Evolutionary conservation across 2,797 vertebrate genomes (phyloP), one percentile per base, ranked within the genome.

Genomic region (Sebastiscus tertius): DNA sequence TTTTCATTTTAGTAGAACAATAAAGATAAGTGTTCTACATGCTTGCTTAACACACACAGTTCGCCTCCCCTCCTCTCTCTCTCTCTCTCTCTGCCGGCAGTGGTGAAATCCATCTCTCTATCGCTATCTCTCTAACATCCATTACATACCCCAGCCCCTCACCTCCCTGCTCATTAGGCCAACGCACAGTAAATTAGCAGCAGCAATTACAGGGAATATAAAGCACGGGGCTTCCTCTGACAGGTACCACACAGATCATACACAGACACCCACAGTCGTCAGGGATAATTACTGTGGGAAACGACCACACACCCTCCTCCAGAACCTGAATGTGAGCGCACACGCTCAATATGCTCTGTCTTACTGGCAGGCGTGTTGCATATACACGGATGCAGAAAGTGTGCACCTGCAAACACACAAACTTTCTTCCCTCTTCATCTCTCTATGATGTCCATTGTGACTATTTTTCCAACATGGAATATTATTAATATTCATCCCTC

Each of bases 391-490:
- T 42, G 75, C 70, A 61, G 56, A 67, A 36, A 73, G 12, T 8
- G 72, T 72, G 70, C 81, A 87, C 81, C 80, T 89, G 84, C 84
- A 69, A 46, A 79, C 31, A 24, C 73, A 67, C 24, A 65, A 82
- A 87, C 76, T 79, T 74, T 70, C 84, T 85, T 88, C 64, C 93
- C 93, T 91, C 94, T 96, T 93, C 92, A 93, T 94, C 93, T 93
- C 92, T 93, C 93, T 97, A 95, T 97, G 95, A 97, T 97, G 93
- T 93, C 92, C 91, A 90, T 83, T 85, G 92, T 91, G 81, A 91
- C 88, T 90, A 84, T 88, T 93, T 93, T 90, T 90, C 77, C 84
- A 85, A 86, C 83, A 87, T 66, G 84, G 84, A 77, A 65, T 72
- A 81, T 74, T 96, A 97, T 97, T 85, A 83, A 96, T 92, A 94